Evolutionary conservation across 2,113 vertebrate genomes (phyloP), one percentile per base, ranked within the genome.

Genomic region (Chrysemys picta): DNA sequence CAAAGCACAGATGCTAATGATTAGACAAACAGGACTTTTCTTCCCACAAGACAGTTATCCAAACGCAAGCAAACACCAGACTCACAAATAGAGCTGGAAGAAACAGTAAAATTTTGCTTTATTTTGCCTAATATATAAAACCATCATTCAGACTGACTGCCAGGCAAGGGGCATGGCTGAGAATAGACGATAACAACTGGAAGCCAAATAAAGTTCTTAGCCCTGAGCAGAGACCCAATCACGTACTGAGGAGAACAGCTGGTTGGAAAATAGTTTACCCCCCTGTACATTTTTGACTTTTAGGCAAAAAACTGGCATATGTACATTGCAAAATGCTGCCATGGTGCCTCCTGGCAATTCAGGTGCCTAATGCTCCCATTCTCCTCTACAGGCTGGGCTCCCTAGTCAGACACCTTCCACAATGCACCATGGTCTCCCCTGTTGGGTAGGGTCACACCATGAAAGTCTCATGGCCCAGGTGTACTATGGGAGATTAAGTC

Each of bases 11-110:
- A 87, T 90, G 93, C 89, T 87, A 96, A 89, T 59, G 87, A 96
- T 91, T 52, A 93, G 91, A 80, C 83, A 97, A 96, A 95, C 92
- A 97, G 90, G 91, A 93, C 84, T 91, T 94, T 88, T 76, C 82
- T 56, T 82, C 11, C 85, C 86, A 59, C 38, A 93, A 91, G 89
- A 94, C 88, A 87, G 94, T 94, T 97, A 97, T 89, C 90, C 90
- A 96, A 96, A 93, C 57, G 57, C 84, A 93, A 96, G 94, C 89
- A 96, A 97, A 97, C 57, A 84, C 38, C 87, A 93, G 57, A 87
- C 49, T 93, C 94, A 82, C 79, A 96, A 96, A 91, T 94, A 95
- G 93, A 95, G 87, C 94, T 97, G 96, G 87, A 45, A 82, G 1
- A 93, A 57, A n/a, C n/a, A n/a, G n/a, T n/a, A n/a, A n/a, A n/a